phyloP scores from a whole-genome alignment of 1,140 invertebrate genomes.

The Bathynomus jamesi region DNA sequence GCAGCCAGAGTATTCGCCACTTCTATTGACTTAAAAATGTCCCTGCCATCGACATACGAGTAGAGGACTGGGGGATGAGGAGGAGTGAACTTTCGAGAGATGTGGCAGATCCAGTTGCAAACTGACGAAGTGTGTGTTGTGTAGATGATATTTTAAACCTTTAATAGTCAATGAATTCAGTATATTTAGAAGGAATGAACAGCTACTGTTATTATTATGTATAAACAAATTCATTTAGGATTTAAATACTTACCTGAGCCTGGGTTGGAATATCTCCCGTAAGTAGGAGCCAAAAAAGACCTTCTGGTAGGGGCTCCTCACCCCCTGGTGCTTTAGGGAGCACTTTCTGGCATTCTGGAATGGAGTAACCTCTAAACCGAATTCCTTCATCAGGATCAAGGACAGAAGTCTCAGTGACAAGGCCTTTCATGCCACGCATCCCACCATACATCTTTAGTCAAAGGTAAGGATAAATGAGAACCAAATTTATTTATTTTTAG shows the following conservation, averaged over 20 bases:
- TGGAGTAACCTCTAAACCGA: slow-evolving; percentile 87
- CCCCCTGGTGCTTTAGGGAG: slow-evolving; percentile 80
- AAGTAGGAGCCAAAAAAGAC: slow-evolving; percentile 88
- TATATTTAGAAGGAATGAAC: too few species aligned
- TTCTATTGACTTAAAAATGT: too few species aligned
- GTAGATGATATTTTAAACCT: too few species aligned
- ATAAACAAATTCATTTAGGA: too few species aligned
- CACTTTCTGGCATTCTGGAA: slow-evolving; percentile 87
- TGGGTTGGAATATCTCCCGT: slow-evolving; percentile 86
- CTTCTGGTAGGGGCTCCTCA: slow-evolving; percentile 84
- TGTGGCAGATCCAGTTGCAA: too few species aligned
- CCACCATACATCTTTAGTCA: slow-evolving; percentile 82
- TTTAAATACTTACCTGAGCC: slow-evolving; percentile 52
- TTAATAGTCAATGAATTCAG: too few species aligned
- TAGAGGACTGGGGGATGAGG: too few species aligned
- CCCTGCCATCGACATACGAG: too few species aligned
- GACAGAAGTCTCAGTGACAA: slow-evolving; percentile 92
- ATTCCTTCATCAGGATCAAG: slow-evolving; percentile 93
- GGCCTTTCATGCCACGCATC: slow-evolving; percentile 90
- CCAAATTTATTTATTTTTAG: slow-evolving; percentile 4
- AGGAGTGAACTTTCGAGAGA: too few species aligned
- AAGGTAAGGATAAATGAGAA: slow-evolving; percentile 5
- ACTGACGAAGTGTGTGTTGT: too few species aligned
- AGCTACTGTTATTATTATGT: too few species aligned
- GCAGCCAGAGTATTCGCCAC: too few species aligned